phyloP scores from a whole-genome alignment of 1,140 invertebrate genomes.

The Bombus confusus region DNA sequence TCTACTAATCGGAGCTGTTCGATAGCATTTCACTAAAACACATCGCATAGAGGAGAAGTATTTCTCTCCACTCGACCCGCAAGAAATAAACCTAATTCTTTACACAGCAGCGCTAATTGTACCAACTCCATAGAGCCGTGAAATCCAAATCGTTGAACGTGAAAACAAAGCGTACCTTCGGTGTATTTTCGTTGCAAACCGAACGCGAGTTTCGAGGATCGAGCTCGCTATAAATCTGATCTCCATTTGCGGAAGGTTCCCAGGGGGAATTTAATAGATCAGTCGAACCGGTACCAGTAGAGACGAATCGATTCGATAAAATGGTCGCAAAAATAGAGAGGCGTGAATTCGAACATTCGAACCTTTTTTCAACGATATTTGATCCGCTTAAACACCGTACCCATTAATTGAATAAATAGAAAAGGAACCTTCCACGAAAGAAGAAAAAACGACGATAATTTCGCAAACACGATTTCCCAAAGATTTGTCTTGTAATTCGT shows the following conservation, averaged over 20 bases:
- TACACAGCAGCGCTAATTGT: background rate
- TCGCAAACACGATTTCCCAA: no score
- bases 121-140: background rate
- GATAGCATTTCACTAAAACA: background rate
- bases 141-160: background rate
- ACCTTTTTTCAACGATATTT: background rate
- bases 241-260: slow-evolving; percentile 34
- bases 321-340: background rate
- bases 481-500: no score
- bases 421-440: background rate
- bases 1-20: no score
- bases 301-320: slow-evolving; percentile 26
- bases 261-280: slow-evolving; percentile 43
- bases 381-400: background rate
- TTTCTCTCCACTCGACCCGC: background rate
- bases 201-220: slow-evolving; percentile 17
- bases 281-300: slow-evolving; percentile 9
- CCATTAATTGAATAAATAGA: background rate
- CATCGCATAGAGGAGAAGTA: background rate
- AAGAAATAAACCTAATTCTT: background rate
- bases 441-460: no score
- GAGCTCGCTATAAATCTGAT: slow-evolving; percentile 26
- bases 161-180: background rate
- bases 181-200: slow-evolving; percentile 22
- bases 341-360: background rate